Evolutionary conservation across 2,888 invertebrate species (phyloP), one percentile per base, ranked within the genome.

Genomic region (Blastobasis adustella): DNA sequence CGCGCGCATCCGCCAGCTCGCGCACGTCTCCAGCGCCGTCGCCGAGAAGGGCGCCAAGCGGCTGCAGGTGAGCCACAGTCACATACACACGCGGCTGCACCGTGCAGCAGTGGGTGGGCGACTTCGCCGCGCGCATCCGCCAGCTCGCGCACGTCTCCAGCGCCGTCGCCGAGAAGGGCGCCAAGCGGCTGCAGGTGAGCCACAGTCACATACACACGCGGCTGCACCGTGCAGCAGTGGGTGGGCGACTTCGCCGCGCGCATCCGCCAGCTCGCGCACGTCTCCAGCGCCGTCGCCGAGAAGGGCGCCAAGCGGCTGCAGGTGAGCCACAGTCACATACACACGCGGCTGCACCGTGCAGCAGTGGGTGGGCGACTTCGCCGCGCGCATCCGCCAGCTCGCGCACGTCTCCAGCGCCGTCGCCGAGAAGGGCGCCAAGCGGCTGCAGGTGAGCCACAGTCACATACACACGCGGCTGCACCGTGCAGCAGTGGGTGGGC

Each of bases 61-160:
- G 23, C 45, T 48, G 36, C 45, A 40, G 39, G 39, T 48, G 10
- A 6, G 41, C 36, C 23, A 23, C 40, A 4, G 4, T 9, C 9
- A 4, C 7, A 8, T 40, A 9, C 37, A 37, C 8, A 5, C 92
- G 93, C 67, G 97, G 95, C 63, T 95, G 97, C 74, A 98, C 97
- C 2, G 97, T 97, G 52, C 95, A 95, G 70, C 95, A 97, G 81
- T 99, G 99, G 99, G 94, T 99, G 64, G 98, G 97, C 0, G 99
- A 99, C 89, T 98, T 99, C 83, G 96, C 96, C 73, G 95, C 95
- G 65, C 91, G 99, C 65, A 93, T 99, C 61, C 94, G 95, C 67
- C 99, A 99, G 82, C 89, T 99, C 51, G 96, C 97, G 71, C 93
- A 93, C 74, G 82, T 87, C 36, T 81, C 98, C 0, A 68, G 64